A percentile compares a stretch with the other conserved stretches of the same genome.
Evolutionary conservation across 2,888 invertebrate genomes (phyloP).

Genomic region (Ligdia adustata): DNA sequence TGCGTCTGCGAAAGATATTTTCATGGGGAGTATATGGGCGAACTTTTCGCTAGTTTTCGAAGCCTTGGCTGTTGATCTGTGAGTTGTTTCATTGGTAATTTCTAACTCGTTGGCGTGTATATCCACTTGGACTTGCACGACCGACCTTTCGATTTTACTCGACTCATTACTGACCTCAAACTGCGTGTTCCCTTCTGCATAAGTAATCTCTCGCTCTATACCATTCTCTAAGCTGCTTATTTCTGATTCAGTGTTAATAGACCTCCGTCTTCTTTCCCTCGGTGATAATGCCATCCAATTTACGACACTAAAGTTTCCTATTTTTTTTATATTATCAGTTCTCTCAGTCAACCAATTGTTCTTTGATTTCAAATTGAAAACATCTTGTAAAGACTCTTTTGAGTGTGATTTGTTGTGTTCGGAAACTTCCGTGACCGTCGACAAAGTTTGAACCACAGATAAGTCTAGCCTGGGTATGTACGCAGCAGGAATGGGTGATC

Average conservation of each 20-base stretch:
- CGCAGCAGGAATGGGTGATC: conserved; percentile 57
- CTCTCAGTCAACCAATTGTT: conserved; percentile 55
- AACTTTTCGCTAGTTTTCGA: conserved; percentile 6
- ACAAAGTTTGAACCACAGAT: conserved; percentile 55
- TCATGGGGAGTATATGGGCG: conserved; percentile 15
- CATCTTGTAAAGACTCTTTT: conserved; percentile 32
- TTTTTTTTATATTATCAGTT: conserved; percentile 31
- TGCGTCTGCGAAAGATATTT: conserved; percentile 24
- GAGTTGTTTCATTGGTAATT: neutral
- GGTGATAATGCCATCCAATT: conserved; percentile 64
- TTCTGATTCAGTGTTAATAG: conserved; percentile 30
- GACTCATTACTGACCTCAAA: conserved; percentile 3
- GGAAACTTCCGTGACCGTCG: conserved; percentile 67
- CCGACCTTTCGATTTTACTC: conserved; percentile 14
- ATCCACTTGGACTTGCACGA: conserved; percentile 43
- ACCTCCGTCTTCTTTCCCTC: conserved; percentile 52
- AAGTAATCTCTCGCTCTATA: conserved; percentile 14
- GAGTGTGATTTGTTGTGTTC: conserved; percentile 49
- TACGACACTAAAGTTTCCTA: conserved; percentile 42
- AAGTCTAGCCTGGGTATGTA: conserved; percentile 62
- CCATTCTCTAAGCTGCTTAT: neutral
- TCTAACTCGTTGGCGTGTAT: conserved; percentile 37
- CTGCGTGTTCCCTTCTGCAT: conserved; percentile 23
- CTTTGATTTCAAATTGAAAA: conserved; percentile 37
- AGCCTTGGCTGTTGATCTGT: neutral